phyloP scores from a whole-genome alignment of 1,140 invertebrate species.

The Cotesia chilonis region DNA sequence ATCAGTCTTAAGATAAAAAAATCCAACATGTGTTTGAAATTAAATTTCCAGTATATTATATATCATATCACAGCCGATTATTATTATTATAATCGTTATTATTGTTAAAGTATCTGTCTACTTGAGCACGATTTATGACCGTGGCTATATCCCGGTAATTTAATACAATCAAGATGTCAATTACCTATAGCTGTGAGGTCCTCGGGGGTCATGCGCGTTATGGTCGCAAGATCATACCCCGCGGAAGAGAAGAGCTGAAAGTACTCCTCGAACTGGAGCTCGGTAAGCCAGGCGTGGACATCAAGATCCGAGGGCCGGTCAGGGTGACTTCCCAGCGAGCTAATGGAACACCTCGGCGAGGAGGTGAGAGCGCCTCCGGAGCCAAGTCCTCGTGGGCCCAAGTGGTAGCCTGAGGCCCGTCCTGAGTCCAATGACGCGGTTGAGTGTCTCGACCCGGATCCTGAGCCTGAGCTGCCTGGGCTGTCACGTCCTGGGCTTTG shows the following conservation, averaged over 20 bases:
- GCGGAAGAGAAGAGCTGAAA: slow-evolving; percentile 91
- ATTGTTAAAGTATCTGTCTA: not conserved
- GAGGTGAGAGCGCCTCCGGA: slow-evolving; percentile 63
- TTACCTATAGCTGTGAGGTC: slow-evolving; percentile 81
- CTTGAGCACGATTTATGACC: slow-evolving; percentile 19
- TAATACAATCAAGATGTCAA: slow-evolving; percentile 30
- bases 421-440: slow-evolving; percentile 93
- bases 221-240: slow-evolving; percentile 97
- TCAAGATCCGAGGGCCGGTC: slow-evolving; percentile 78
- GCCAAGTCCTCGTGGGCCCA: slow-evolving; percentile 60
- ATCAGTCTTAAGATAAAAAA: too few species aligned
- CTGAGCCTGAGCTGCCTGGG: slow-evolving; percentile 88
- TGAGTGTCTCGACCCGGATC: slow-evolving; percentile 86
- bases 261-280: slow-evolving; percentile 96
- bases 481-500: slow-evolving; percentile 89
- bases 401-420: slow-evolving; percentile 79
- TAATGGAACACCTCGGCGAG: slow-evolving; percentile 75
- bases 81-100: not conserved
- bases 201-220: slow-evolving; percentile 97
- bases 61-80: not conserved
- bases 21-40: too few species aligned
- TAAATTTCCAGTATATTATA: too few species aligned
- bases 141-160: slow-evolving; percentile 20
- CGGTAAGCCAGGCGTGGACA: slow-evolving; percentile 92
- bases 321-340: slow-evolving; percentile 73